phyloP scores from a whole-genome alignment of 2,797 vertebrate species.

The Schizothorax lantsangensis region DNA sequence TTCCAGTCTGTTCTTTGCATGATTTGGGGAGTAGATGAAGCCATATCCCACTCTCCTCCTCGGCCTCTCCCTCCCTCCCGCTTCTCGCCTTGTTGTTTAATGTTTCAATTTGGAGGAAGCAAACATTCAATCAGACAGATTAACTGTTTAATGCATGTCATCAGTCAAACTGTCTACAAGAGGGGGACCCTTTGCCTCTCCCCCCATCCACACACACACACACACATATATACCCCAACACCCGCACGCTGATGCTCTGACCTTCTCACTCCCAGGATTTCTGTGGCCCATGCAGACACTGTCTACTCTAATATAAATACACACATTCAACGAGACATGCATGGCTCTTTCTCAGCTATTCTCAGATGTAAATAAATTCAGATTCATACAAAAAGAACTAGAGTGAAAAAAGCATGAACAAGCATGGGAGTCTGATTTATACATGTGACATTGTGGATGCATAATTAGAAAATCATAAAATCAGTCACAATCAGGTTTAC shows the following conservation, averaged over 20 bases:
- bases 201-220: conserved; percentile 71
- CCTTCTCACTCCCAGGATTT: conserved; percentile 76
- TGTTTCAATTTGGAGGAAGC: conserved; percentile 99
- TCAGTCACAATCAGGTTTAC: conserved; percentile 26
- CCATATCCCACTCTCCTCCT: conserved; percentile 87
- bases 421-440: not conserved
- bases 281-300: conserved; percentile 68
- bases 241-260: conserved; percentile 61
- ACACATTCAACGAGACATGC: conserved; percentile 68
- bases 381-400: not conserved
- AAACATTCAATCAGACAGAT: conserved; percentile 99
- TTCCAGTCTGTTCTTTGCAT: conserved; percentile 90
- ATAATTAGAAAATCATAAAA: conserved; percentile 4
- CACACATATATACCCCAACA: conserved; percentile 62
- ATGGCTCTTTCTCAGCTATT: conserved; percentile 16
- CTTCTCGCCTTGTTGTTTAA: conserved; percentile 95
- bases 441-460: not conserved
- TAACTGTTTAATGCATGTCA: conserved; percentile 98
- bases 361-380: conserved; percentile 43
- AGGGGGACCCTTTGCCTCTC: conserved; percentile 81
- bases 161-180: conserved; percentile 97
- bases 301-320: conserved; percentile 81
- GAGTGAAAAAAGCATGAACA: not conserved
- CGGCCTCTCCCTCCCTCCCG: conserved; percentile 83
- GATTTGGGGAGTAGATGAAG: conserved; percentile 96